These are phyloP conservation scores for Epizoanthus ramosus DNA, from an alignment of 92 coral and sea anemone species.

Conservation along the genomic window DNA sequence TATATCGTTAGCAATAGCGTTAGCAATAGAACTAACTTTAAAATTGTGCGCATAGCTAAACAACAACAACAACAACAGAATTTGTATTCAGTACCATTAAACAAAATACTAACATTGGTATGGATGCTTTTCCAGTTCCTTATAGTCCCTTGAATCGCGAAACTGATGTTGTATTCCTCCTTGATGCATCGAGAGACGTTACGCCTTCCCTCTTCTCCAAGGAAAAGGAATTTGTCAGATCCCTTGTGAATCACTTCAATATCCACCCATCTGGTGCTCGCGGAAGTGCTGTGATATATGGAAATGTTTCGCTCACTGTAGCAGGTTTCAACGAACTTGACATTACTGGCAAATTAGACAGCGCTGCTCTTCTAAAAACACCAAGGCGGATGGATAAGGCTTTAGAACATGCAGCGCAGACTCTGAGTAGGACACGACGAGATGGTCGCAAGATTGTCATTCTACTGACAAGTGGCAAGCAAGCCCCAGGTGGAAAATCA, in stretches of 20 bases:
- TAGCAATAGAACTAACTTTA: too few relatives aligned
- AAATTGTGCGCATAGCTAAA: neutral
- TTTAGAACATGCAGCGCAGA: constrained; percentile 42
- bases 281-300: constrained; percentile 51
- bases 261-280: constrained; percentile 50
- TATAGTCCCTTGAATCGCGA: constrained; percentile 54
- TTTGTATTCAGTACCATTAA: too few relatives aligned
- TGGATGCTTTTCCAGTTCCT: constrained; percentile 39
- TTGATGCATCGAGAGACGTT: constrained; percentile 64
- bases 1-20: too few relatives aligned
- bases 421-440: constrained; percentile 28
- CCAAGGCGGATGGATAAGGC: constrained; percentile 59
- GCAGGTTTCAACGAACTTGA: constrained; percentile 48
- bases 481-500: constrained; percentile 52
- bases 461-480: constrained; percentile 66
- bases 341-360: constrained; percentile 45
- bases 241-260: too few relatives aligned
- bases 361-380: constrained; percentile 51
- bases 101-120: neutral
- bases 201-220: constrained; percentile 33
- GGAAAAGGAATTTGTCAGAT: constrained; percentile 13
- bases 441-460: constrained; percentile 56
- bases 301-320: constrained; percentile 28
- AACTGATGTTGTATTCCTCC: constrained; percentile 68
- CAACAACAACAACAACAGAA: too few relatives aligned